Base-by-base conservation (phyloP, 2,888 invertebrate species). In the Erebia epiphron region DNA sequence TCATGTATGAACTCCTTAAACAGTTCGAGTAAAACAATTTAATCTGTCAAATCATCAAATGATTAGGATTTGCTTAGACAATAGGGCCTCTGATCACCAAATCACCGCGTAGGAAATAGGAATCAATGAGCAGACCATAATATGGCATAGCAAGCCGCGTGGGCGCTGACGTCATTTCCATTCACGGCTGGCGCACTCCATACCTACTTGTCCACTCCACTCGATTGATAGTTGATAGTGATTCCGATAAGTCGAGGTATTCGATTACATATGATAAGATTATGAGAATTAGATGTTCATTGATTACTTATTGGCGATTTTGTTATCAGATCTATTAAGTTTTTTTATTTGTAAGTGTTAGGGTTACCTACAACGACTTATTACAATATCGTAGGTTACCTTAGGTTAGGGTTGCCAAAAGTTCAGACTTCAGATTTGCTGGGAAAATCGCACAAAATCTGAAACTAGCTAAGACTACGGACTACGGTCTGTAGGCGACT, bases 161-260 rank as follows among this genome's bases (percentile, higher is more conserved):
- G 82, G 83, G 84, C 79, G 81, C 81, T 87, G 87, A 89, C 88
- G 89, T 88, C 88, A 88, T 64, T 64, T n/a, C 84, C 86, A 87
- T 88, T 88, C 89, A 85, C 82, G 69, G 73, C 79, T 69, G 52
- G 58, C 57, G 26, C 57, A 58, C 10, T 43, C 16, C 18, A 56
- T 43, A 46, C 41, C 43, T 46, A 54, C 26, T 65, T 54, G 57
- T 18, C 13, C 16, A 54, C 13, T 57, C 14, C 7, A 54, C 43
- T 43, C 16, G 35, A 13, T 43, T 43, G n/a, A 41, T 26, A 9
- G 3, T 16, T 11, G 60, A 60, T 41, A 60, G n/a, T n/a, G n/a
- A n/a, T n/a, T n/a, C n/a, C n/a, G 11, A 41, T 16, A 18, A 49
- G 2, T 43, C 16, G 21, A 46, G 46, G 60, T 62, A 16, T 62